Conservation (phyloP, 1,140 invertebrate genomes). For the Eubasilissa regina region DNA sequence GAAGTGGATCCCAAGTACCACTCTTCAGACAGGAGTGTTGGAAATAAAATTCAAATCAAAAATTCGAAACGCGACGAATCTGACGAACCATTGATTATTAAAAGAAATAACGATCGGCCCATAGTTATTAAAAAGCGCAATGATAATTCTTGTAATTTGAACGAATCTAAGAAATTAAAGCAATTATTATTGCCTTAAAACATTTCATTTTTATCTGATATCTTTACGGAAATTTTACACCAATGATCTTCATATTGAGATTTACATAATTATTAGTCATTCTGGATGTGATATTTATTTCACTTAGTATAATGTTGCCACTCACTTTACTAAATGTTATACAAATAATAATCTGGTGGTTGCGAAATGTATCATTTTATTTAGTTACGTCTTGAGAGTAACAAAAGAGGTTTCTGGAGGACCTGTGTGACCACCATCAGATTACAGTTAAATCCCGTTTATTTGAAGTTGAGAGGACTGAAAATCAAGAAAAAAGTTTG, state of each 20-base stretch:
- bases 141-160: constrained; percentile 60
- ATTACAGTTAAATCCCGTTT: too few species aligned
- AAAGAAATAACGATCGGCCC: constrained; percentile 56
- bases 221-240: not conserved
- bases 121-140: constrained; percentile 52
- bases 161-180: constrained; percentile 67
- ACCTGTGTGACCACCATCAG: too few species aligned
- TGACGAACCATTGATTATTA: constrained; percentile 46
- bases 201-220: constrained; percentile 12
- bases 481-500: too few species aligned
- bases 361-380: not conserved
- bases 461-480: too few species aligned
- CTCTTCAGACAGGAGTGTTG: constrained; percentile 16
- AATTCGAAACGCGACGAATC: constrained; percentile 35
- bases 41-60: constrained; percentile 8
- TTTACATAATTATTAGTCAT: constrained; percentile 26
- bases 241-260: not conserved
- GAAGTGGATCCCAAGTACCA: constrained; percentile 52
- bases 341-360: not conserved
- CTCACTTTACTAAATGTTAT: not conserved
- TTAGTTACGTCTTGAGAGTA: not conserved
- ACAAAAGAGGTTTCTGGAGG: not conserved
- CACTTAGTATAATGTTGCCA: constrained; percentile 23
- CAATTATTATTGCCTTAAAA: constrained; percentile 65
- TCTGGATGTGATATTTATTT: constrained; percentile 36